phyloP scores from a whole-genome alignment of 2,797 vertebrate genomes.

The Brachymystax lenok region DNA sequence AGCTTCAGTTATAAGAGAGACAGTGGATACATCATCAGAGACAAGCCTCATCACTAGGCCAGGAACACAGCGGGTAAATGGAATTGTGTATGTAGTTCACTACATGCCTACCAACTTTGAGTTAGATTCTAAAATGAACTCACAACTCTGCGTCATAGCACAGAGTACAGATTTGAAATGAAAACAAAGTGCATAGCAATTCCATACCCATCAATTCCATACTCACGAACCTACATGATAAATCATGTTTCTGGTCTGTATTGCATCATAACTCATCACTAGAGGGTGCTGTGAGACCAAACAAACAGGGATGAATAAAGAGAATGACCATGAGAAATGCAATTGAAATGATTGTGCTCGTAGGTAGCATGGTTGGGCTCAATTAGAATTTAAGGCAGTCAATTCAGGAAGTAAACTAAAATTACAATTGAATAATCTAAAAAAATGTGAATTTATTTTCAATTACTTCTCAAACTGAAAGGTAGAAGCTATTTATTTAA shows the following conservation, averaged over 20 bases:
- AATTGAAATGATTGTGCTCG: not conserved
- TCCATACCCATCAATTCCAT: too few relatives aligned
- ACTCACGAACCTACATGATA: not conserved
- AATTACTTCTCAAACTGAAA: too few relatives aligned
- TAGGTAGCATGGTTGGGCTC: not conserved
- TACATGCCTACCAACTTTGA: not conserved
- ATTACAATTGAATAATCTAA: too few relatives aligned
- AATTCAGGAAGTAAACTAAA: too few relatives aligned
- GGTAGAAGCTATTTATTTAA: too few relatives aligned
- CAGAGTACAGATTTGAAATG: not conserved
- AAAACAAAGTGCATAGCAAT: not conserved
- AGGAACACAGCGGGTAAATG: not conserved
- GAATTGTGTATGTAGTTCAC: not conserved
- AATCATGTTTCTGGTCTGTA: not conserved
- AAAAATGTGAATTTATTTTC: too few relatives aligned
- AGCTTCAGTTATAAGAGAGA: not conserved
- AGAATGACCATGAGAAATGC: not conserved
- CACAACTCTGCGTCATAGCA: not conserved
- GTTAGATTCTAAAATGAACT: not conserved
- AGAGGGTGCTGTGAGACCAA: conserved; percentile 6
- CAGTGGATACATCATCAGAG: not conserved
- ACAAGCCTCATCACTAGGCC: not conserved
- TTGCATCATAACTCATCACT: conserved; percentile 1
- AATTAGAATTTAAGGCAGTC: too few relatives aligned
- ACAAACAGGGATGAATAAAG: not conserved